Conservation (phyloP, 2,888 invertebrate species). For the Trilocha varians region DNA sequence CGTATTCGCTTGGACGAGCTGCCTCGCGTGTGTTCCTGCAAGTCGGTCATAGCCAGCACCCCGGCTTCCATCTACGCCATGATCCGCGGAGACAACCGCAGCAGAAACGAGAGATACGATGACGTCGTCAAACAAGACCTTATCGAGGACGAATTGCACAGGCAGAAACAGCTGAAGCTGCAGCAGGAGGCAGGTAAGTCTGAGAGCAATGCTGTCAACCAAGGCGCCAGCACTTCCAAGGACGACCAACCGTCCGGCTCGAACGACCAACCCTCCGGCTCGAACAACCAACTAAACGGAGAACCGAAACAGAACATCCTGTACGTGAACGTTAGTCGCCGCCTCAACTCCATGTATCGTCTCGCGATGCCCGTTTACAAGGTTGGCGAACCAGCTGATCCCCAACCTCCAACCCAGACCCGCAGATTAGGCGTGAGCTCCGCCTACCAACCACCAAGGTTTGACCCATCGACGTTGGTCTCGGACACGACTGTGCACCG, state of each 20-base stretch:
- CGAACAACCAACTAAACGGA: neutral
- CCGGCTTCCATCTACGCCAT: neutral
- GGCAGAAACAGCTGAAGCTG: neutral
- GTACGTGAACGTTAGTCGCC: slow-evolving; percentile 37
- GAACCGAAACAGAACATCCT: slow-evolving; percentile 31
- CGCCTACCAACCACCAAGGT: neutral
- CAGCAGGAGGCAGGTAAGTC: too few species aligned
- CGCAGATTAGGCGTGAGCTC: neutral
- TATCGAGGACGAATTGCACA: neutral
- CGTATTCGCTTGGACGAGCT: neutral
- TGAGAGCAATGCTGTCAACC: neutral
- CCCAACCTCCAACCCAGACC: neutral
- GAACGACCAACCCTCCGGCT: neutral
- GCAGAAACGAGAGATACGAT: slow-evolving; percentile 6
- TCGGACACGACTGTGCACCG: slow-evolving; percentile 43
- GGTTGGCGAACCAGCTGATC: neutral
- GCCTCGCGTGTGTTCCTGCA: neutral
- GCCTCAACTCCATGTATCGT: slow-evolving; percentile 24
- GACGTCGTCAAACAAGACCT: slow-evolving; percentile 10
- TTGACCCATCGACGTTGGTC: slow-evolving; percentile 20
- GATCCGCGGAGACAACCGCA: neutral
- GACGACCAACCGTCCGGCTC: neutral
- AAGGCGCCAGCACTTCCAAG: slow-evolving; percentile 5
- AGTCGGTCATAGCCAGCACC: slow-evolving; percentile 5
- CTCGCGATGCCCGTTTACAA: slow-evolving; percentile 11